Conservation (phyloP, 2,113 vertebrate species). For the Barnardius zonarius region DNA sequence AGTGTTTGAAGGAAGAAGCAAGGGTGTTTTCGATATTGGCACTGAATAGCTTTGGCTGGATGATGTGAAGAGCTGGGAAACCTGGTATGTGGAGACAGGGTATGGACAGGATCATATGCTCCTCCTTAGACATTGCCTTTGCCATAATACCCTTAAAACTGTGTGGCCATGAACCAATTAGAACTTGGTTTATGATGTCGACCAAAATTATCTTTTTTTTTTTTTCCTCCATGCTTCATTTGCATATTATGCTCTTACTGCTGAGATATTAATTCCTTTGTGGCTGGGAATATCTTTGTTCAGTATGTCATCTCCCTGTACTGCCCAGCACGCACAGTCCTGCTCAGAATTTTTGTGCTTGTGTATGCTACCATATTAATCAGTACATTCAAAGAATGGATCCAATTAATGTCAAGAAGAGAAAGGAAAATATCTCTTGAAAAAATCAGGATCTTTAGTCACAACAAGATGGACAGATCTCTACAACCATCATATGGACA, state of each 20-base stretch:
- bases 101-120: background rate
- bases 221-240: background rate
- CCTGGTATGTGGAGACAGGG: no score
- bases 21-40: background rate
- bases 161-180: background rate
- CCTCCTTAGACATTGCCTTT: background rate
- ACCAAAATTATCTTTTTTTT: background rate
- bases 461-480: background rate
- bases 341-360: background rate
- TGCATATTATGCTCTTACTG: background rate
- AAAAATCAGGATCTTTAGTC: background rate
- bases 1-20: background rate
- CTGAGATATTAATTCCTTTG: background rate
- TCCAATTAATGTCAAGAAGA: background rate
- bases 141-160: background rate
- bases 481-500: background rate
- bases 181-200: background rate
- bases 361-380: background rate
- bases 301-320: background rate
- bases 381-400: background rate
- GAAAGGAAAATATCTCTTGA: background rate
- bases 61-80: background rate
- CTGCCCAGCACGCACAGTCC: background rate
- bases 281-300: background rate
- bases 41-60: fast-evolving